Base-by-base conservation (phyloP, 2,888 invertebrate species). In the Sinohyriopsis cumingii region DNA sequence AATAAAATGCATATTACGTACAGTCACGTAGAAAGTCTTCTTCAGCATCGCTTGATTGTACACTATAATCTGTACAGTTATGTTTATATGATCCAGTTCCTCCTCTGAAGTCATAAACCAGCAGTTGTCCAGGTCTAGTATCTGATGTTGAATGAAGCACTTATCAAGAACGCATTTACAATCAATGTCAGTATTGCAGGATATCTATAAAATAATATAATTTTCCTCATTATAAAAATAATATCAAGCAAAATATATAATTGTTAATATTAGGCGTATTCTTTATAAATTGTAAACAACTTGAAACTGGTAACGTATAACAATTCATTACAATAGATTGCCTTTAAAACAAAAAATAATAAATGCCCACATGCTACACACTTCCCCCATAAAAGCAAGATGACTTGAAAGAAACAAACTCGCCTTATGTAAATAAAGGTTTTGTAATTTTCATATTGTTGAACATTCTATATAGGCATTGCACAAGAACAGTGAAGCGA, bases 91-190 rank as follows among this genome's bases (percentile, higher is more conserved):
- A 5, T 63, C 64, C 18, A 76, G 65, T 4, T 64, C 67, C 4
- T 63, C 45, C 59, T 73, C 62, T 19, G 59, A 28, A 22, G 67
- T 67, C 45, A 65, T 70, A 20, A 79, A 71, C 69, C 73, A 65
- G 61, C 79, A 79, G 57, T 77, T 77, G 56, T 76, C 65, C 5
- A 79, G 57, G 55, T 68, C 65, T 12, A 78, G 60, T 1, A 25
- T 19, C 62, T 71, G 69, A 18, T 67, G 55, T 12, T 55, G 24
- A 22, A 63, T 24, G 54, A 67, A 69, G 25, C 66, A 71, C 9
- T 55, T 73, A 6, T 45, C 45, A 45, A 45, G 45, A 2, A 45
- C 45, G 22, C n/a, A 53, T 61, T 56, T 54, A 60, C 72, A 72
- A 7, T 63, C 9, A 63, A 57, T 24, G 57, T 22, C 18, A 65